Conservation (phyloP, 2,113 vertebrate genomes). For the Passer montanus region DNA sequence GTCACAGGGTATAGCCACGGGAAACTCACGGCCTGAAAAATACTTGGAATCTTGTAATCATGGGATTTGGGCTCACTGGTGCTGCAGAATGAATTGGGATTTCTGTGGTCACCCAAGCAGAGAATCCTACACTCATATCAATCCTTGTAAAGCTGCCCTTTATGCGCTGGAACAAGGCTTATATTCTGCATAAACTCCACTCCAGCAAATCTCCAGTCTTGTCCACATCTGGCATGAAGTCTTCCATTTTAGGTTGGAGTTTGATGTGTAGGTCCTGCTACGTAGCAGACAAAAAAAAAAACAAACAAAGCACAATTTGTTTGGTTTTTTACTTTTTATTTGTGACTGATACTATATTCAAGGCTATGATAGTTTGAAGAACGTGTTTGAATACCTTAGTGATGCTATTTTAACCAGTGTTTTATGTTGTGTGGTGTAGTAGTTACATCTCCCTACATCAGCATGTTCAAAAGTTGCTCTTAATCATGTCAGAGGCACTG, state of each 20-base stretch:
- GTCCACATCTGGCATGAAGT: not conserved
- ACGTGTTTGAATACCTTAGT: not conserved
- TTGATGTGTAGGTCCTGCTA: not conserved
- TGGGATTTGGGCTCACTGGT: accelerated
- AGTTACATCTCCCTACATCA: not conserved
- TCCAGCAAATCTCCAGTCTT: not conserved
- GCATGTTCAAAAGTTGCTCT: not conserved
- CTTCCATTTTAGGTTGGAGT: not conserved
- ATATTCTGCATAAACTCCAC: not conserved
- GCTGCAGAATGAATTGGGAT: not conserved
- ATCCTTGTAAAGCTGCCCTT: not conserved
- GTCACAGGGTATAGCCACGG: too few relatives aligned
- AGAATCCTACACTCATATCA: accelerated
- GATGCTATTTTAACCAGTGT: not conserved
- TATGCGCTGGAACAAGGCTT: not conserved
- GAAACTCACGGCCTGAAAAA: not conserved
- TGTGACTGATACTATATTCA: not conserved
- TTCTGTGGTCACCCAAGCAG: accelerated
- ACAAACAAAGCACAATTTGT: not conserved
- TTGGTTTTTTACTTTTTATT: not conserved
- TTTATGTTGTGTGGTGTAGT: not conserved
- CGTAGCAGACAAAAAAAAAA: not conserved
- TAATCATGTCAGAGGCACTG: not conserved
- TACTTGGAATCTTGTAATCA: not conserved
- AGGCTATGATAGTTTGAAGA: not conserved